Base-by-base conservation (phyloP, 2,888 invertebrate genomes). In the Dichetophora obliterata region DNA sequence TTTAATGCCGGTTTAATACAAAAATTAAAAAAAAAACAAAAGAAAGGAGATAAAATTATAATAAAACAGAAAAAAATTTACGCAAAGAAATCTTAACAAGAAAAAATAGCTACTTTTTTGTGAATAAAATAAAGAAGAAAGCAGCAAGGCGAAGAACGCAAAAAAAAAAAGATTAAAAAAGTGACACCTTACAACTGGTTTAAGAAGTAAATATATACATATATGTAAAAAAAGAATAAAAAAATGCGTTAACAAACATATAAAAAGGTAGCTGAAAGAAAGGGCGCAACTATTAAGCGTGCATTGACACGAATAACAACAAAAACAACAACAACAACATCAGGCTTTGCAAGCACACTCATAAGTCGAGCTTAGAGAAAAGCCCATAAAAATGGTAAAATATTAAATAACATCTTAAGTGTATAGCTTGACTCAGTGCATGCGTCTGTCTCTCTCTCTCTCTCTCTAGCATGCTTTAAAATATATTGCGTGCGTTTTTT, bases 271-370 rank as follows among this genome's bases (percentile, higher is more conserved):
- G 52, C 22, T 19, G 19, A 54, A 31, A n/a, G 50, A 70, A 70
- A 54, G 31, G 54, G 52, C 5, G 52, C n/a, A 50, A 54, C n/a
- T 34, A 31, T 54, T 54, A 70, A 70, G 52, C 52, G 70, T 24
- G 31, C 70, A 70, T 27, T 54, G 70, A 70, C 70, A 27, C 70
- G 37, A 70, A 54, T 34, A 54, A 34, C 70, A 54, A n/a, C 34
- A 70, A 31, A 31, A 70, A 70, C 52, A 19, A 8, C 54, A 52
- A 54, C 54, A 70, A 59, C 57, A 59, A 59, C 57, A 59, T 16
- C 24, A 59, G 31, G 5, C 22, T 0, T 5, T 9, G n/a, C 57
- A 19, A 19, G 37, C 43, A 43, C 11, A 43, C 43, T 8, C 57
- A 24, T 59, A 22, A 11, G 22, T 59, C 27, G n/a, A 43, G 57